Conservation (phyloP, 2,113 vertebrate genomes). For the Oncorhynchus kisutch region DNA sequence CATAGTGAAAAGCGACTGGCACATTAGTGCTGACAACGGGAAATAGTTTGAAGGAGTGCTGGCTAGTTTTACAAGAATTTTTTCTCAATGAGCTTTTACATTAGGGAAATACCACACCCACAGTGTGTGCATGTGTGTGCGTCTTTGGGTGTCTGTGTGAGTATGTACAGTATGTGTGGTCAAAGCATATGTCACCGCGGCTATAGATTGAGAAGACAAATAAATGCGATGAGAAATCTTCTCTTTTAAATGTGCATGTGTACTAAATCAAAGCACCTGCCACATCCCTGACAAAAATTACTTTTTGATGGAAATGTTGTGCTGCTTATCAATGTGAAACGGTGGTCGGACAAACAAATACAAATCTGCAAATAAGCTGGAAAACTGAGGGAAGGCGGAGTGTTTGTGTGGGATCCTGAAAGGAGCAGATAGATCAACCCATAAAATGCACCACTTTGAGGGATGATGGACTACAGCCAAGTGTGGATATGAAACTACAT, state of each 20-base stretch:
- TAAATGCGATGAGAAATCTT: slow-evolving; percentile 42
- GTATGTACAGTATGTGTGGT: slow-evolving; percentile 22
- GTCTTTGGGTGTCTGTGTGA: slow-evolving; percentile 13
- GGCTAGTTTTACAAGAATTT: slow-evolving; percentile 64
- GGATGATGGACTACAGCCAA: too few species aligned
- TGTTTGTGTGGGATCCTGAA: background rate
- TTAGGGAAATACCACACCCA: slow-evolving; percentile 57
- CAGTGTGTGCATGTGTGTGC: background rate
- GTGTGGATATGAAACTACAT: too few species aligned
- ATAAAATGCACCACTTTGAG: too few species aligned
- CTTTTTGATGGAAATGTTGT: slow-evolving; percentile 19
- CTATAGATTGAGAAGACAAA: slow-evolving; percentile 29
- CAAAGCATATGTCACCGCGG: slow-evolving; percentile 23
- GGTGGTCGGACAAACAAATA: slow-evolving; percentile 1
- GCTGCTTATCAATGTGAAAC: background rate
- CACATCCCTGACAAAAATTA: slow-evolving; percentile 21
- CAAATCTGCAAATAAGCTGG: background rate
- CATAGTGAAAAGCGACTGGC: slow-evolving; percentile 52
- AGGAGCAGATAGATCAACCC: too few species aligned
- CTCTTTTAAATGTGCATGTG: slow-evolving; percentile 43
- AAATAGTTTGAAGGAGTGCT: slow-evolving; percentile 66
- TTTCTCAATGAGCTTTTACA: slow-evolving; percentile 67
- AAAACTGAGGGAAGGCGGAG: background rate
- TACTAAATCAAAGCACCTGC: slow-evolving; percentile 37
- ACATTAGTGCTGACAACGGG: slow-evolving; percentile 68